These are phyloP conservation scores for Megalops atlanticus DNA, from an alignment of 2,113 vertebrate genomes.

Conservation along the genomic window DNA sequence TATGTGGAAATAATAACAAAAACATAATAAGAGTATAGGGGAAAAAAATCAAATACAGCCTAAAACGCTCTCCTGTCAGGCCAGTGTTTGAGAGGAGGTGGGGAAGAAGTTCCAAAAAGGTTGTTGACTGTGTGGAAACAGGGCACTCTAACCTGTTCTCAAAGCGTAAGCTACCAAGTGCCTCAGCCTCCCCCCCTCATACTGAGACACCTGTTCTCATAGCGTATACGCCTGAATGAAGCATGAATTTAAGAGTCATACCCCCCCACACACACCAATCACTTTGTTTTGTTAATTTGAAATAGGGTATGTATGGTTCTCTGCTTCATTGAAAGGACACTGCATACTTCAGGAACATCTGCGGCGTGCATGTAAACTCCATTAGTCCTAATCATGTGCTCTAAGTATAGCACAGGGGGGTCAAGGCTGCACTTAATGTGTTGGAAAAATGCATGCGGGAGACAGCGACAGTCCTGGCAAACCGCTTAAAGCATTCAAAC, in stretches of 20 bases:
- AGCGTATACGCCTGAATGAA: neutral
- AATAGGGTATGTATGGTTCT: neutral
- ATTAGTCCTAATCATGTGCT: conserved; percentile 11
- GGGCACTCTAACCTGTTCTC: neutral
- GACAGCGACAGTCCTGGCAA: neutral
- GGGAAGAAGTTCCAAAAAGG: neutral
- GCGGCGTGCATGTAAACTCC: conserved; percentile 14
- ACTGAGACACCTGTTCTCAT: neutral
- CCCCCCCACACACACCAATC: neutral
- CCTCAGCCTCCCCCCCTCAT: neutral
- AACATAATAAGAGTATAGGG: neutral
- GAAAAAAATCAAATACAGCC: neutral
- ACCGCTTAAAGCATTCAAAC: neutral
- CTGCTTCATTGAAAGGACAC: neutral
- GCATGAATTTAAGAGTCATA: neutral
- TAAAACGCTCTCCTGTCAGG: neutral
- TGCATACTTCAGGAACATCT: conserved; percentile 21
- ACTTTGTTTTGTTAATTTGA: neutral
- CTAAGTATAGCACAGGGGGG: neutral
- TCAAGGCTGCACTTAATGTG: conserved; percentile 14
- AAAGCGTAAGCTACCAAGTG: neutral
- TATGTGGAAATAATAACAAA: neutral
- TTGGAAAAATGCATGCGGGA: conserved; percentile 9
- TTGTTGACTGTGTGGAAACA: neutral
- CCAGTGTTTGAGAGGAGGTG: neutral